Percentiles rank a stretch among this genome's conserved stretches.
phyloP scores from a whole-genome alignment of 2,888 invertebrate genomes.

The Ceriagrion tenellum region DNA sequence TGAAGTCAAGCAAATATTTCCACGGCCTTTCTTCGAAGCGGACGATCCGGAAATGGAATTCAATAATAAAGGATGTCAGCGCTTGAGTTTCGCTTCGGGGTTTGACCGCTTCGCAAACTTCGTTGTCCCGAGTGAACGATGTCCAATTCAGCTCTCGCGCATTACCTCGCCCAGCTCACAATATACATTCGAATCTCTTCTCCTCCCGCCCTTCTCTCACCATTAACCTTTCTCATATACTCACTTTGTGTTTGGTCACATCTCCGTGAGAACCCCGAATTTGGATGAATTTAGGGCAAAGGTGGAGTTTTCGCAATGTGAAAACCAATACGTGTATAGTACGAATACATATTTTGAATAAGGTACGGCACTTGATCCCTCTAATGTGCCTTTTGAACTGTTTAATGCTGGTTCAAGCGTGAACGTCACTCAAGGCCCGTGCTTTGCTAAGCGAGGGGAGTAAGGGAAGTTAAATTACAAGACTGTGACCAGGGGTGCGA shows the following conservation, averaged over 20 bases:
- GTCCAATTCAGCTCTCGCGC: background rate
- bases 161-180: background rate
- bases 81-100: background rate
- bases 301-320: too few relatives aligned
- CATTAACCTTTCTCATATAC: background rate
- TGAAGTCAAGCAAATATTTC: constrained; percentile 19
- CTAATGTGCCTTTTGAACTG: too few relatives aligned
- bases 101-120: background rate
- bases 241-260: background rate
- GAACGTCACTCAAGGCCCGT: too few relatives aligned
- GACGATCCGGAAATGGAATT: background rate
- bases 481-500: too few relatives aligned
- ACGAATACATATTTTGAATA: too few relatives aligned
- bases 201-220: background rate
- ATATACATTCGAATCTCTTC: background rate
- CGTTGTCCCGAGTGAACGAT: too few relatives aligned
- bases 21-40: background rate
- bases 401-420: too few relatives aligned
- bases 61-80: background rate
- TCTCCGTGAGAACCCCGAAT: background rate
- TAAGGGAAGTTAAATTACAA: too few relatives aligned
- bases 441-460: too few relatives aligned
- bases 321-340: too few relatives aligned
- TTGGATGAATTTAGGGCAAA: background rate
- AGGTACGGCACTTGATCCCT: too few relatives aligned